Conservation (phyloP, 2,113 vertebrate genomes). For the Hirundichthys speculiger region DNA sequence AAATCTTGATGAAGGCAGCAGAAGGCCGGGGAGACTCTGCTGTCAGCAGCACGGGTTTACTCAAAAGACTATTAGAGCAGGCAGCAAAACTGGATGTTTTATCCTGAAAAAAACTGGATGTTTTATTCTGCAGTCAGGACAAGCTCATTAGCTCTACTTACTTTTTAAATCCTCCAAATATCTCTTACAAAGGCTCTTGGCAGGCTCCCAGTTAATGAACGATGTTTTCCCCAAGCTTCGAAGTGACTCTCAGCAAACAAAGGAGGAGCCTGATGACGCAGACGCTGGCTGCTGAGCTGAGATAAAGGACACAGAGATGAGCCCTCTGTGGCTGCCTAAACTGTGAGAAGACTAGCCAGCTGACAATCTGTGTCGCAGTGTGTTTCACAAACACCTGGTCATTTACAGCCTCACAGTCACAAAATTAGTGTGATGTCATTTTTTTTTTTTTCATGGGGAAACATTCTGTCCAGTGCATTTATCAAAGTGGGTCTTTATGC, state of each 20-base stretch:
- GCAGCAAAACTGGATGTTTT: constrained; percentile 8
- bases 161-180: constrained; percentile 29
- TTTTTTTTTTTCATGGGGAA: no score
- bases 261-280: constrained; percentile 71
- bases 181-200: constrained; percentile 18
- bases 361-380: constrained; percentile 46
- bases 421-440: background rate
- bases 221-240: constrained; percentile 47
- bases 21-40: constrained; percentile 18
- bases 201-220: constrained; percentile 23
- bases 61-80: constrained; percentile 10
- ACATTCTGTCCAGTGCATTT: no score
- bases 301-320: constrained; percentile 61
- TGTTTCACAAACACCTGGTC: constrained; percentile 23
- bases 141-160: constrained; percentile 18
- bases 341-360: constrained; percentile 68
- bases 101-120: constrained; percentile 14
- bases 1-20: constrained; percentile 25
- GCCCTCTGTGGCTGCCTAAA: constrained; percentile 52
- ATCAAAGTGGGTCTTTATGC: background rate
- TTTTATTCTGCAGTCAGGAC: constrained; percentile 28
- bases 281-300: constrained; percentile 48
- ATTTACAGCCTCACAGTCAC: constrained; percentile 4
- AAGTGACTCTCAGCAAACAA: constrained; percentile 53
- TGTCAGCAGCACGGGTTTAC: constrained; percentile 29